These are phyloP conservation scores for Lytechinus pictus DNA, from an alignment of 35 echinoderm and acorn worm genomes.

Conservation along the genomic window DNA sequence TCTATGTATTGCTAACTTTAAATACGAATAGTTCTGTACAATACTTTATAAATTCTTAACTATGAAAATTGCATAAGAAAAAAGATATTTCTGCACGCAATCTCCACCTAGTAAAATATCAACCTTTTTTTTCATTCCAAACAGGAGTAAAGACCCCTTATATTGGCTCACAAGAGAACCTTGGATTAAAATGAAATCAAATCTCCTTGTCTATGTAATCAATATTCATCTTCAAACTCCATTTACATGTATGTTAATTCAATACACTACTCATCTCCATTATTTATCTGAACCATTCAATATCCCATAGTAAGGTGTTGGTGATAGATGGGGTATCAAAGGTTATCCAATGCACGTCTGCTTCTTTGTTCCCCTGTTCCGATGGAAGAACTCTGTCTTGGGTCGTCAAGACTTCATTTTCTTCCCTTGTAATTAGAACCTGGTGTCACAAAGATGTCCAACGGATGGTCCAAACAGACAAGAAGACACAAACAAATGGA, in stretches of 20 bases:
- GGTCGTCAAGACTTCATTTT: background rate
- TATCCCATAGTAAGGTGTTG: background rate
- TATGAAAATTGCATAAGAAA: conserved; percentile 1
- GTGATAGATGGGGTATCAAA: background rate
- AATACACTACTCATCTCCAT: background rate
- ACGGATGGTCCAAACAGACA: background rate
- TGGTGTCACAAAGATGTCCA: background rate
- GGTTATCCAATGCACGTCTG: background rate
- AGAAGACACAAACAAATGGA: background rate
- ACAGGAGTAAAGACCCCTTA: background rate
- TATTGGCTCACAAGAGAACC: background rate
- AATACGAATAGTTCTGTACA: background rate
- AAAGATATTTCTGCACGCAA: background rate
- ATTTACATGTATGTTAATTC: background rate
- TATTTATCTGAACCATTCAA: background rate
- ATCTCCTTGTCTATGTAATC: background rate
- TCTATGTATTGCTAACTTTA: background rate
- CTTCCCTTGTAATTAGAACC: background rate
- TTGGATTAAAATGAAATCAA: background rate
- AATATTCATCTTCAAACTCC: conserved; percentile 1
- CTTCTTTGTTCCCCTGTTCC: background rate
- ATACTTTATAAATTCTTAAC: background rate
- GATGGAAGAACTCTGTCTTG: background rate
- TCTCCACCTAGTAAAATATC: background rate
- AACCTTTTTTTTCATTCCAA: background rate